Base-by-base conservation (phyloP, 2,113 vertebrate species). In the Plotosus lineatus region DNA sequence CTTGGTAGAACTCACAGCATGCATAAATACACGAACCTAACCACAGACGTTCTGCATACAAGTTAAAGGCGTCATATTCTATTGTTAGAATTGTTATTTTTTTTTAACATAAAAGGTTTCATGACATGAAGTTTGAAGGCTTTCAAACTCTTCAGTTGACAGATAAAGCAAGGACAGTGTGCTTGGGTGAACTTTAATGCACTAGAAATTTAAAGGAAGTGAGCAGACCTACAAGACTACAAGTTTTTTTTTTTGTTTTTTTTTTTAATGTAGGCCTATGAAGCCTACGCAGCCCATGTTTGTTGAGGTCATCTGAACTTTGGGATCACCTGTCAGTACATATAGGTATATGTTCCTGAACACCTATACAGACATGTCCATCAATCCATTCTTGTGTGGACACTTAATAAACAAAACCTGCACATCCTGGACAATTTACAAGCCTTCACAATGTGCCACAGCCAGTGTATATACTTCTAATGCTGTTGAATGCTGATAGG, bases 281-380 rank as follows among this genome's bases (percentile, higher is more conserved):
- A 58, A 58, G 6, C 53, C 38, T 46, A 60, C 74, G 42, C 51
- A 75, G 38, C 51, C 36, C 36, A 58, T 58, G 53, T 58, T 44
- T 76, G 33, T 56, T 26, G 58, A 50, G 58, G 60, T 48, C 44
- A 78, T 78, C 36, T 71, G 65, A 55, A 65, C 65, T 56, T 78
- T 79, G 48, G 48, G 69, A 65, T 79, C 77, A 79, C 65, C 65
- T 79, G 33, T 68, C 36, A 69, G 46, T 26, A 21, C 23, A 79
- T 55, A 48, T 77, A 77, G 75, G 56, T 63, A 42, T 48, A 77
- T 33, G 56, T 48, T 77, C 75, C 40, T 26, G 46, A 44, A 28
- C 6, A 60, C 33, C 53, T 26, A 58, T 12, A 38, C 58, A 8
- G 56, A 61, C 75, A 48, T 33, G 75, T 77, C 58, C 40, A 44